A percentile compares a stretch with the other conserved stretches of the same genome.
phyloP scores from a whole-genome alignment of 2,113 vertebrate species.

The Microcebus murinus region DNA sequence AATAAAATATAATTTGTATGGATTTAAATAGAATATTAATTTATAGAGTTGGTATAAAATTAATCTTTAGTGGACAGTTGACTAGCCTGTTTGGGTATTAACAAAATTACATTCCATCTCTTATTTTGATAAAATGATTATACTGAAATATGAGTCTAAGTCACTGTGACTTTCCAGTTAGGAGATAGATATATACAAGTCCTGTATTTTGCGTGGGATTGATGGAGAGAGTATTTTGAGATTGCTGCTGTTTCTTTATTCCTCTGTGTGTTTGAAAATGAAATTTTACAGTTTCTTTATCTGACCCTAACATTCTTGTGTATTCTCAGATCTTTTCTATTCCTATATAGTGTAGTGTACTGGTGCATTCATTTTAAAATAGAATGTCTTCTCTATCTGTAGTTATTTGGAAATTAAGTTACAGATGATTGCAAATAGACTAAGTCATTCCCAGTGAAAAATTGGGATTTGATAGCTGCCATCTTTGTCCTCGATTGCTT shows the following conservation, averaged over 20 bases:
- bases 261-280: not conserved
- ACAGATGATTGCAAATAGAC: not conserved
- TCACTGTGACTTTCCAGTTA: not conserved
- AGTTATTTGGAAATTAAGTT: slow-evolving; percentile 49
- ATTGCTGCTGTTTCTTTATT: not conserved
- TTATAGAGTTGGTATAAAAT: slow-evolving; percentile 15
- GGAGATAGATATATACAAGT: not conserved
- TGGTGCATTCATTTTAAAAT: not conserved
- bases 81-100: slow-evolving; percentile 24
- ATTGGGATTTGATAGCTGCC: not conserved
- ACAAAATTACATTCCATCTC: not conserved
- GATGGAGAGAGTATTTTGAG: not conserved
- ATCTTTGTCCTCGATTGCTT: not conserved
- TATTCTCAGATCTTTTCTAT: slow-evolving; percentile 40
- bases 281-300: slow-evolving; percentile 27
- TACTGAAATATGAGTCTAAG: not conserved
- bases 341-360: not conserved
- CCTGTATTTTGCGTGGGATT: not conserved
- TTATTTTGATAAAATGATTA: slow-evolving; percentile 15
- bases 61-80: slow-evolving; percentile 18
- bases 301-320: not conserved
- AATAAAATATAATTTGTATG: not conserved
- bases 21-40: slow-evolving; percentile 37
- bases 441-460: not conserved
- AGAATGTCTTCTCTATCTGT: slow-evolving; percentile 15